Base-by-base conservation (phyloP, 2,797 vertebrate species). In the Otolemur crassicaudatus region DNA sequence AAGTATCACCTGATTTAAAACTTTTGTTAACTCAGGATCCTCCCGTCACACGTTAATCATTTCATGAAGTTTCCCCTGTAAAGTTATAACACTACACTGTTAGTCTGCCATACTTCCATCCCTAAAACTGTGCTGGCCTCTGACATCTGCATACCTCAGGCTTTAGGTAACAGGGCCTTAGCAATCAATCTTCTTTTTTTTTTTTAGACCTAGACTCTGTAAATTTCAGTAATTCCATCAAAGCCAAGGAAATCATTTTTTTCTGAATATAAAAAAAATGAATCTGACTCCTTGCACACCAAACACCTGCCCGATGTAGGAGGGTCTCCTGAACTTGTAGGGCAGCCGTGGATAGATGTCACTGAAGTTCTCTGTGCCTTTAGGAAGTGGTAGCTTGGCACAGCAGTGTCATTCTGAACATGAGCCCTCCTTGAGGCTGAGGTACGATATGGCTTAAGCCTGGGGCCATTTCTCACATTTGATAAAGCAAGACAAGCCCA, bases 151-250 rank as follows among this genome's bases (percentile, higher is more conserved):
- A 1, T 34, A 27, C n/a, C 77, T 88, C 63, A 56, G 72, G 34
- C 60, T 85, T 70, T 67, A 72, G 69, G 60, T 65, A 94, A 61
- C 67, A 22, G 14, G 14, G 16, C 3, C 0, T 70, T 69, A 80
- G 53, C 9, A 40, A 53, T 79, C 49, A 83, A 60, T 63, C 14
- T 10, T 29, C 7, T 93, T 87, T 34, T 29, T 76, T 65, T 31
- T 40, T 56, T 70, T 43, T 69, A 65, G 12, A 7, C 75, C 65
- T 83, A n/a, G 29, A 69, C 58, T 94, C 73, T 60, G 0, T 73
- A 88, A 81, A 81, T 96, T 94, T 87, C 43, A 70, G 22, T 75
- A 49, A 5, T 63, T 90, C 83, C n/a, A 31, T 90, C 83, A 91
- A 75, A 81, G 63, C 60, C 77, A 61, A 70, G 6, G 5, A 17